Conservation (phyloP, 2,888 invertebrate species). For the Boloria euphrosyne region DNA sequence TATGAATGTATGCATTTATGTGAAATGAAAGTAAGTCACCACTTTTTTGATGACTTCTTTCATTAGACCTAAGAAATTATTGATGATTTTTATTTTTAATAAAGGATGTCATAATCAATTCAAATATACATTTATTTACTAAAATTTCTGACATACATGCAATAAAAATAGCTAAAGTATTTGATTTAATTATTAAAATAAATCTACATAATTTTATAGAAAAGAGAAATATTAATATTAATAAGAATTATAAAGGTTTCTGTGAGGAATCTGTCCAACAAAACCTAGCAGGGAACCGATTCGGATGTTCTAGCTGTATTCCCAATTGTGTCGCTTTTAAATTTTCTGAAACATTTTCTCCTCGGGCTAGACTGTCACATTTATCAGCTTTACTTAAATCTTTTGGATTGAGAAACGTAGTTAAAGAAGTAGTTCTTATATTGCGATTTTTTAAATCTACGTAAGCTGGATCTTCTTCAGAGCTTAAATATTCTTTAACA, state of each 20-base stretch:
- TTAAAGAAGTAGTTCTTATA: constrained; percentile 42
- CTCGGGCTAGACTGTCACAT: constrained; percentile 42
- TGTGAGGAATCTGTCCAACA: constrained; percentile 69
- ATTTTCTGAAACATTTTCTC: constrained; percentile 50
- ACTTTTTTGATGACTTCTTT: no score
- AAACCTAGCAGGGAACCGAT: constrained; percentile 61
- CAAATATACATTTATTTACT: no score
- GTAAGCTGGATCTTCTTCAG: constrained; percentile 57
- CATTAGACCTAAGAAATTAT: no score
- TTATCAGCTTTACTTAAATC: constrained; percentile 25
- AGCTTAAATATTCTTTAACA: constrained; percentile 50
- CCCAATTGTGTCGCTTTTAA: constrained; percentile 42
- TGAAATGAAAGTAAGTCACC: no score
- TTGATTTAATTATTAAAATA: neutral
- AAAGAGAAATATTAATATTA: neutral
- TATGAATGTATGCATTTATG: no score
- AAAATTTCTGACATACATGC: no score
- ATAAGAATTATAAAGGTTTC: constrained; percentile 15
- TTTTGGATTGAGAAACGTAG: constrained; percentile 32
- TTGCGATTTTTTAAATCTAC: constrained; percentile 45
- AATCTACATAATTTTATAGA: neutral
- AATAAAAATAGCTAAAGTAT: no score
- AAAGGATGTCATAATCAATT: no score
- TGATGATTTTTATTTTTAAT: no score
- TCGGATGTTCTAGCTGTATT: constrained; percentile 53